Conservation (phyloP, 2,888 invertebrate genomes). For the Pristionchus fissidentatus region DNA sequence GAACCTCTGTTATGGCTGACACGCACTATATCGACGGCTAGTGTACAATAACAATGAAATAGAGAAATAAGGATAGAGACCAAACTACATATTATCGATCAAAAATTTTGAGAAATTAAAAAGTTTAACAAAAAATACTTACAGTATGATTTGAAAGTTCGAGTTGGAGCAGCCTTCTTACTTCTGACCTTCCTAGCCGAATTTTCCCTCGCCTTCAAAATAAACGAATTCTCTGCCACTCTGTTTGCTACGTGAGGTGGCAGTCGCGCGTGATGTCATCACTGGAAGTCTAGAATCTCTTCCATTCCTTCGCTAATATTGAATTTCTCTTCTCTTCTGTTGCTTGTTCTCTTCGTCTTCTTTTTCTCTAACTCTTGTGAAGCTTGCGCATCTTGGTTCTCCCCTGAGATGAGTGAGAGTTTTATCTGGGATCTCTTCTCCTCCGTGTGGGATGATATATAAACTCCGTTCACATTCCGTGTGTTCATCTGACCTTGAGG, state of each 20-base stretch:
- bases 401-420: conserved; percentile 4
- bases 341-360: conserved; percentile 19
- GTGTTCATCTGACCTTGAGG: not conserved
- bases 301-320: not conserved
- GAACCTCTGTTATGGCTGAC: not conserved
- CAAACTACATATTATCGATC: not conserved
- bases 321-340: not conserved
- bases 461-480: not conserved
- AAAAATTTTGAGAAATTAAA: not conserved
- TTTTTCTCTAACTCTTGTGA: not conserved
- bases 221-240: not conserved
- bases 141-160: not conserved
- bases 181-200: too few species aligned
- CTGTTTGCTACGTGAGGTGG: conserved; percentile 9
- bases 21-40: not conserved
- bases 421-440: not conserved
- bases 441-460: not conserved
- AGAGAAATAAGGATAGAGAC: not conserved
- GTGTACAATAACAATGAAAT: not conserved
- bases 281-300: not conserved
- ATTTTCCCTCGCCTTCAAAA: not conserved
- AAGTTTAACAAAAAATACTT: not conserved
- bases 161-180: not conserved
- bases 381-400: too few species aligned
- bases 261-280: conserved; percentile 9